Evolutionary conservation across 2,888 invertebrate genomes (phyloP), one percentile per base, ranked within the genome.

Genomic region (Zaprionus obscuricornis): DNA sequence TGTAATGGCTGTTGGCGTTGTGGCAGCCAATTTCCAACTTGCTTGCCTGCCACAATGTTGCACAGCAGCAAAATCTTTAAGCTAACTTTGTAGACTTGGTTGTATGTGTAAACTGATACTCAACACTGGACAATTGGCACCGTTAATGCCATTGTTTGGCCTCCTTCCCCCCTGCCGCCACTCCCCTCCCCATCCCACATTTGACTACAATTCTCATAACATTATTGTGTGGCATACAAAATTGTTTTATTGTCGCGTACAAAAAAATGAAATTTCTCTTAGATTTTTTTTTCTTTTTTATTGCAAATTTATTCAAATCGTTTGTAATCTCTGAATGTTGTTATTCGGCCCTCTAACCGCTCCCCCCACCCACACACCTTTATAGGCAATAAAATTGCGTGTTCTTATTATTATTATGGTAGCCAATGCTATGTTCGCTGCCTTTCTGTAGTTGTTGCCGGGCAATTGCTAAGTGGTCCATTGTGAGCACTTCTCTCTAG

Each of bases 291-390:
- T 70, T 58, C 65, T 52, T 81, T 75, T 84, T 82, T 86, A 82
- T 86, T 84, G 82, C 85, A 85, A 86, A 82, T 82, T 86, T 82
- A 82, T 82, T 82, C 82, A 82, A 82, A 82, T 86, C 82, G 67
- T 66, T 74, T 66, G 78, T 85, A 78, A 78, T 78, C 77, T 82
- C 60, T 57, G 57, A 51, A n/a, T 17, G 47, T 29, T 4, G 6
- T 7, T 40, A 18, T 8, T 27, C 16, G 46, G 58, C 33, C 56
- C 62, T 49, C 33, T 45, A 13, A 33, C 33, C 1, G 1, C 14
- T 24, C 39, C 43, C 11, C 46, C 7, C 27, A 4, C 13, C 42
- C 43, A 54, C 47, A 51, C 45, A 50, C 66, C 56, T 57, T 31
- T 27, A 20, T 40, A 56, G 78, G 74, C 62, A 56, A 74, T 77